Evolutionary conservation across 1,140 invertebrate species (phyloP).

Genomic region (Heliconius melpomene): DNA sequence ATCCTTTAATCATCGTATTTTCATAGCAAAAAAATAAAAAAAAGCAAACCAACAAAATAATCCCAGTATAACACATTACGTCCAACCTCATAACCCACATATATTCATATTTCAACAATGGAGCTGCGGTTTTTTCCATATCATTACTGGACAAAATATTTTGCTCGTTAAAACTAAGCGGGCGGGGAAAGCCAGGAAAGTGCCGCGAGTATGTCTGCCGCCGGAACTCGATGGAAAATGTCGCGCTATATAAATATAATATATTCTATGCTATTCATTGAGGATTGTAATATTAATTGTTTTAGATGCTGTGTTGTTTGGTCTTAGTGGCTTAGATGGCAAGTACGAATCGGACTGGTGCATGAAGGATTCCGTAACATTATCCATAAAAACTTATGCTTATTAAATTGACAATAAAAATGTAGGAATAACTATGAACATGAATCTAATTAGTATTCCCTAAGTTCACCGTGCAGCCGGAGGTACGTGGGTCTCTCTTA

Average conservation of each 20-base stretch:
- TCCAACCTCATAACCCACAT: slow-evolving; percentile 6
- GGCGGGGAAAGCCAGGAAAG: not conserved
- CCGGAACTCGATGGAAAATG: not conserved
- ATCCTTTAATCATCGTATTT: too few species aligned
- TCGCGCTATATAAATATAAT: not conserved
- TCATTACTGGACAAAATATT: slow-evolving; percentile 15
- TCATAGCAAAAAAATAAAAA: not conserved
- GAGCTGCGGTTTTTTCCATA: slow-evolving; percentile 5
- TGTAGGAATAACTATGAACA: too few species aligned
- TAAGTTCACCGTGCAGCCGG: too few species aligned
- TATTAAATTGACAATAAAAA: too few species aligned
- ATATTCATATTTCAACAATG: slow-evolving; percentile 6
- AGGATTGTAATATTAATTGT: not conserved
- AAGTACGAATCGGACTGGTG: too few species aligned
- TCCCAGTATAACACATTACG: not conserved
- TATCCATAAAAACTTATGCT: too few species aligned
- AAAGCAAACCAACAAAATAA: not conserved
- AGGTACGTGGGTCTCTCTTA: too few species aligned
- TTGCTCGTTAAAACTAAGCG: slow-evolving; percentile 8
- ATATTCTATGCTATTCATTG: not conserved
- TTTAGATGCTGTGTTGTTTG: not conserved
- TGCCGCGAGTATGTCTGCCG: slow-evolving; percentile 1
- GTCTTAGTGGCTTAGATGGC: too few species aligned
- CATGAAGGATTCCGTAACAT: too few species aligned
- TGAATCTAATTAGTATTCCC: too few species aligned